phyloP scores from a whole-genome alignment of 2,888 invertebrate genomes.

The Brenthis daphne region DNA sequence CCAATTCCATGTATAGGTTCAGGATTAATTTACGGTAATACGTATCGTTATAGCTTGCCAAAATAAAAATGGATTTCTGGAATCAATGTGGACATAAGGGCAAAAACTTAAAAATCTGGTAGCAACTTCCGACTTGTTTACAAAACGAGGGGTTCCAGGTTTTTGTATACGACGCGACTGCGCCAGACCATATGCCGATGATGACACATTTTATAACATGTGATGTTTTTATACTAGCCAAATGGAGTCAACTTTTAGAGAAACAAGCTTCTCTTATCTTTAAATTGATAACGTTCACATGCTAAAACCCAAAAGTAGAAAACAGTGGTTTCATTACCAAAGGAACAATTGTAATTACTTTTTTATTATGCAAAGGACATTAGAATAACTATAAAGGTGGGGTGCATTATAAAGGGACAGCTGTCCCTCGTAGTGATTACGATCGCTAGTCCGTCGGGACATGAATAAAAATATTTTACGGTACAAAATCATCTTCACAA shows the following conservation, averaged over 20 bases:
- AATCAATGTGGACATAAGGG: conserved; percentile 22
- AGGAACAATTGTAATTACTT: conserved; percentile 40
- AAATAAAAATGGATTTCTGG: background rate
- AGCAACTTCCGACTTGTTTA: conserved; percentile 55
- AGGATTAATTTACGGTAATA: background rate
- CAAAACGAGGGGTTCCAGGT: conserved; percentile 54
- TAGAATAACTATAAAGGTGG: conserved; percentile 50
- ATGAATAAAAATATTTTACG: conserved; percentile 40
- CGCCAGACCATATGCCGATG: conserved; percentile 53
- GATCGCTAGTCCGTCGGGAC: conserved; percentile 48
- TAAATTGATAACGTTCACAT: conserved; percentile 28
- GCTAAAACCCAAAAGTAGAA: conserved; percentile 20
- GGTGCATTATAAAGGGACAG: conserved; percentile 56
- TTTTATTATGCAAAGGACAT: conserved; percentile 48
- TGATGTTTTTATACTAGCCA: conserved; percentile 44
- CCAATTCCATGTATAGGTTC: too few species aligned
- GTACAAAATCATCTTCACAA: conserved; percentile 30
- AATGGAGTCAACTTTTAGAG: conserved; percentile 33
- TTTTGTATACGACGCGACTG: conserved; percentile 47
- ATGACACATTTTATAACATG: conserved; percentile 67
- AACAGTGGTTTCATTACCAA: conserved; percentile 38
- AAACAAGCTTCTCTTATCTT: conserved; percentile 29
- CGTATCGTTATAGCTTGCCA: background rate
- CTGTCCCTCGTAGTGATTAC: conserved; percentile 60
- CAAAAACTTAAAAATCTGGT: conserved; percentile 47